Percentiles rank a stretch among this genome's conserved stretches.
These are phyloP conservation scores for Drosophila maculinotata DNA, from an alignment of 2,888 invertebrate genomes.

Conservation along the genomic window DNA sequence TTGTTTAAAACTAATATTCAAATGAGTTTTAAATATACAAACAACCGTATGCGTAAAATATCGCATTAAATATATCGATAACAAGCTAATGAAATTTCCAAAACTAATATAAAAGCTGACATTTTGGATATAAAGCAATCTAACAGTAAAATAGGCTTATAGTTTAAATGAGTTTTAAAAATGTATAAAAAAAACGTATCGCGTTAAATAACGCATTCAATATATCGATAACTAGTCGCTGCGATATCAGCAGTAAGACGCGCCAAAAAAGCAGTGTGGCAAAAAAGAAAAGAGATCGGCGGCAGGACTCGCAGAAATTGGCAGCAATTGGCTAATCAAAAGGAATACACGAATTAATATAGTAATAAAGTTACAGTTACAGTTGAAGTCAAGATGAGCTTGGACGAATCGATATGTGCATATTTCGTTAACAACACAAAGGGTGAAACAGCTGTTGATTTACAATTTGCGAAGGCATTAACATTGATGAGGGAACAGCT, in stretches of 20 bases:
- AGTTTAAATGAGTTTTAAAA: neutral
- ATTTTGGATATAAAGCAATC: too few relatives aligned
- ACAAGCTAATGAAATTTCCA: too few relatives aligned
- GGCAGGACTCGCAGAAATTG: neutral
- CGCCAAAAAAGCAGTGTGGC: conserved; percentile 37
- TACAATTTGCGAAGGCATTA: conserved; percentile 64
- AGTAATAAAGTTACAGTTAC: too few relatives aligned
- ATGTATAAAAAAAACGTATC: neutral
- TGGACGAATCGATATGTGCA: conserved; percentile 80
- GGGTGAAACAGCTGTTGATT: conserved; percentile 39
- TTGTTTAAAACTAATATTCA: too few relatives aligned
- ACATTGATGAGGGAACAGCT: conserved; percentile 76
- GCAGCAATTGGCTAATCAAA: neutral
- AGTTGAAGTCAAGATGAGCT: conserved; percentile 59
- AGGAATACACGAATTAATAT: too few relatives aligned
- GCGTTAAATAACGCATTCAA: too few relatives aligned
- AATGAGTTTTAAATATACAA: too few relatives aligned
- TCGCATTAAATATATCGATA: too few relatives aligned
- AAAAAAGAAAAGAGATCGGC: neutral
- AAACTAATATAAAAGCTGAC: too few relatives aligned
- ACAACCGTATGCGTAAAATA: too few relatives aligned
- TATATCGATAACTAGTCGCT: conserved; percentile 17
- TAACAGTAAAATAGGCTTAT: too few relatives aligned
- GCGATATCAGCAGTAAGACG: conserved; percentile 21
- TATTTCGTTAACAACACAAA: conserved; percentile 78